Base-by-base conservation (phyloP, 2,888 invertebrate genomes). In the Acleris emargana region DNA sequence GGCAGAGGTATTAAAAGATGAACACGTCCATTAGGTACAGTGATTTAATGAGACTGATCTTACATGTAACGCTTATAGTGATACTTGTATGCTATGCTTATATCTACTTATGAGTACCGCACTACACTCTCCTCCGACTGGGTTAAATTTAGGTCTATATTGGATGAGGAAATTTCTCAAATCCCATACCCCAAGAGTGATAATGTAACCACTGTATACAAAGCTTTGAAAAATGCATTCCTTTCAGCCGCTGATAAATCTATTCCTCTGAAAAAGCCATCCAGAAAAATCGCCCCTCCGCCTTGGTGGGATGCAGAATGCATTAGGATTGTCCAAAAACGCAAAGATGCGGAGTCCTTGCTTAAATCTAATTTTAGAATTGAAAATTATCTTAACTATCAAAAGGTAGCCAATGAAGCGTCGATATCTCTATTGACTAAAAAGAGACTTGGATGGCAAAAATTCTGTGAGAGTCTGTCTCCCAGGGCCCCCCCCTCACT, bases 291-390 rank as follows among this genome's bases (percentile, higher is more conserved):
- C 17, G 5, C 47, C 9, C 18, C n/a, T 43, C n/a, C n/a, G 1
- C n/a, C 43, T 16, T 43, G 43, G 43, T 43, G 43, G 43, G 43
- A 43, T 43, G 18, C 47, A 47, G 47, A 47, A 47, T 47, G 47
- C 18, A 4, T 17, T 17, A 47, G 9, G 6, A 9, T n/a, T 17
- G 47, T 47, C 17, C 18, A 47, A 47, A 47, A 47, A 17, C 47
- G 47, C n/a, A 47, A 47, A 18, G 18, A 47, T 47, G 18, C 47
- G 7, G 47, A 47, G 18, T 9, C 7, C 47, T 47, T 47, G 9
- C 47, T 47, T 17, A 18, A 16, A 17, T 7, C 18, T 17, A 17
- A 2, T 47, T 17, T 47, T 9, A 47, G 18, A 17, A 18, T 5
- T 17, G 47, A 18, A 17, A 45, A 47, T 17, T 47, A 47, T 47